Conservation (phyloP, 1,140 invertebrate genomes). For the Macrobrachium nipponense region DNA sequence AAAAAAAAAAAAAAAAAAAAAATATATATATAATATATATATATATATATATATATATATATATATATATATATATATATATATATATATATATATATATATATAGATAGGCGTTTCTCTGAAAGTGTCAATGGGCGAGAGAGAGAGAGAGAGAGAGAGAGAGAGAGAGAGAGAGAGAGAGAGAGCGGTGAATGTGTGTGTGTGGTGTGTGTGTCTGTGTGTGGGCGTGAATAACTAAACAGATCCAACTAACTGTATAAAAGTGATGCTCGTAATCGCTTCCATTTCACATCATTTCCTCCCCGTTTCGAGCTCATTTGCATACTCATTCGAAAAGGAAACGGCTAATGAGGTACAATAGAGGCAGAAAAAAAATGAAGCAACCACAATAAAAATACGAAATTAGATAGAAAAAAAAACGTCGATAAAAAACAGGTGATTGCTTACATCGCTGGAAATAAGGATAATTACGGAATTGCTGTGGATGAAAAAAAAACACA, state of each 20-base stretch:
- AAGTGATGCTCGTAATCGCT: no score
- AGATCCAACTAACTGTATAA: not conserved
- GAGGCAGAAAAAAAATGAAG: no score
- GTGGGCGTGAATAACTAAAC: not conserved
- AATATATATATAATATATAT: not conserved
- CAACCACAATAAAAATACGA: no score
- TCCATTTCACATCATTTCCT: no score
- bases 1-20: no score
- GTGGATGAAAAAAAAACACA: not conserved
- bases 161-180: not conserved
- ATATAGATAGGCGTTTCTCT: not conserved
- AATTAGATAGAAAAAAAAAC: not conserved
- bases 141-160: not conserved
- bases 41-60: conserved; percentile 2
- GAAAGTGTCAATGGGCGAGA: no score
- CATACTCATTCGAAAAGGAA: no score
- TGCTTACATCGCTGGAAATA: not conserved
- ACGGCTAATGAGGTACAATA: no score
- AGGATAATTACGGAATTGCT: not conserved
- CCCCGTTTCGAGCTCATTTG: no score
- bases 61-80: conserved; percentile 33
- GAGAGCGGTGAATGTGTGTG: not conserved
- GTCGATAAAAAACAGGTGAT: conserved; percentile 14
- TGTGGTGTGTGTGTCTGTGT: conserved; percentile 25
- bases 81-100: conserved; percentile 30